Conservation (phyloP, 2,888 invertebrate species). For the Philonicus albiceps region DNA sequence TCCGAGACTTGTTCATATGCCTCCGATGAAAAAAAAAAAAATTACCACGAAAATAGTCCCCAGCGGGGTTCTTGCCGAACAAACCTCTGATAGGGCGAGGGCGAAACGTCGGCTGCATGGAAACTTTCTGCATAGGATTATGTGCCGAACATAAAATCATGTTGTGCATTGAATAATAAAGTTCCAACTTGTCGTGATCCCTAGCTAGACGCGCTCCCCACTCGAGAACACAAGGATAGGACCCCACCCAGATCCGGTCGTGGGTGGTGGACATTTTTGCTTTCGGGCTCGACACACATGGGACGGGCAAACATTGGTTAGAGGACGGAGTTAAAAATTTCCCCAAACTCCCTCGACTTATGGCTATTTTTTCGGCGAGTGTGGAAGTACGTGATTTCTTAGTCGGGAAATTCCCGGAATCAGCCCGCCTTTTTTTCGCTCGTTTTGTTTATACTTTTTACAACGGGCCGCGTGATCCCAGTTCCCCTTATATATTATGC, state of each 20-base stretch:
- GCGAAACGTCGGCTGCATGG: slow-evolving; percentile 30
- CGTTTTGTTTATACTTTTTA: slow-evolving; percentile 27
- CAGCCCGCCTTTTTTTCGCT: neutral
- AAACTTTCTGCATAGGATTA: slow-evolving; percentile 47
- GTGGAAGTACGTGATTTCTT: slow-evolving; percentile 39
- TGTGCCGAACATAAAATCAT: slow-evolving; percentile 47
- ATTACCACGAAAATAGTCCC: slow-evolving; percentile 30
- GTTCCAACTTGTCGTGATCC: slow-evolving; percentile 27
- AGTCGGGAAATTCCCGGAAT: neutral
- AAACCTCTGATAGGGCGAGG: neutral
- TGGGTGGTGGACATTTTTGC: slow-evolving; percentile 14
- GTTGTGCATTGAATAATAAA: slow-evolving; percentile 45
- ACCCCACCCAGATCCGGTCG: neutral
- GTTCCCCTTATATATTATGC: slow-evolving; percentile 16
- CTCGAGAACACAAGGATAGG: neutral
- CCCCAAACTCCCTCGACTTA: neutral
- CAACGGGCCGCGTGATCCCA: neutral
- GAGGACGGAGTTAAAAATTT: neutral
- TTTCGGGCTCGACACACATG: neutral
- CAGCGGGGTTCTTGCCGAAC: neutral
- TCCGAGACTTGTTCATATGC: slow-evolving; percentile 26
- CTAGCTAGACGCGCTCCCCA: neutral
- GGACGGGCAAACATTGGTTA: neutral
- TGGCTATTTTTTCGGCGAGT: neutral
- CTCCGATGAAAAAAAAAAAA: slow-evolving; percentile 5